Base-by-base conservation (phyloP, 2,888 invertebrate species). In the Drosophila sordidula region DNA sequence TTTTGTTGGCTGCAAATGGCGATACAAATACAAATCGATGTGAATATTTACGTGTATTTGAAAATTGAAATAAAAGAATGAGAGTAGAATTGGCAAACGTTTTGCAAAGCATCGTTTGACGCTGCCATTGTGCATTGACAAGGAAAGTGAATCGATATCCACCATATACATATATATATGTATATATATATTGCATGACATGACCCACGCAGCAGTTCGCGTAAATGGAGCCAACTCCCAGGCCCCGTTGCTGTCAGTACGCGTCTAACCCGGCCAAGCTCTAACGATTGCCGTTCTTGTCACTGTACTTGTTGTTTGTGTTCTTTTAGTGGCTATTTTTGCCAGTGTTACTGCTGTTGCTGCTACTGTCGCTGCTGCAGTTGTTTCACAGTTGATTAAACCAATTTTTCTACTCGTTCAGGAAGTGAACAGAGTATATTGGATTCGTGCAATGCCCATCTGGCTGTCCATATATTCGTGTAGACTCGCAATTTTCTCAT, bases 71-170 rank as follows among this genome's bases (percentile, higher is more conserved):
- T 78, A 50, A 64, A 80, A 63, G 55, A 8, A 11, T 66, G 54
- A 70, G 76, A 50, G 9, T 36, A 29, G 44, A 49, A 86, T 86
- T 82, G 83, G 80, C 70, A 68, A 76, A 59, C 55, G 49, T 55
- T 78, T 32, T 22, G 49, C 41, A 39, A 22, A 22, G 56, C 71
- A 41, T 45, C 51, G 39, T 64, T 62, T 61, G 55, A 46, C 41
- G 14, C 47, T 49, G 46, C 18, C 57, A 41, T 29, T 66, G 75
- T 71, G 55, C 87, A 86, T 38, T 80, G 80, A 68, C 87, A 80
- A 77, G 87, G 70, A 82, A 84, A 81, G 73, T 70, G 67, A 84
- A 87, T 84, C 82, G 74, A 83, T 85, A 75, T 55, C 11, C 11
- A n/a, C 26, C 5, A 12, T 0, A 12, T 29, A 3, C 12, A 39